Evolutionary conservation across 2,797 vertebrate species (phyloP).

Genomic region (Sebastes reedi): DNA sequence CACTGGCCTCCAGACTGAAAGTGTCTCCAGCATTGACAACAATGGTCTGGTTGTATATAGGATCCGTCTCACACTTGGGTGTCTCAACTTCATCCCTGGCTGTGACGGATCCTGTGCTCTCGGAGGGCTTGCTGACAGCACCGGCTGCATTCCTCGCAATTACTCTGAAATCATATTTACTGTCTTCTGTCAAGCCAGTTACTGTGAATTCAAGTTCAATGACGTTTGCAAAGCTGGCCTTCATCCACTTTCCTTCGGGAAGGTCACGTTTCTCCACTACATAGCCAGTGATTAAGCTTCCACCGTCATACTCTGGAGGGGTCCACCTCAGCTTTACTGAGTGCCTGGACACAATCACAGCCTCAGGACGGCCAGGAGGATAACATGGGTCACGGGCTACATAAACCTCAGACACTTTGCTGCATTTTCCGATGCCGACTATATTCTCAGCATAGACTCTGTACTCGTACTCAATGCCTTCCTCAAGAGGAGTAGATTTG

Average conservation of each 20-base stretch:
- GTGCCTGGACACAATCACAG: constrained; percentile 93
- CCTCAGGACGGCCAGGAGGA: constrained; percentile 92
- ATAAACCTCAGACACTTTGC: constrained; percentile 95
- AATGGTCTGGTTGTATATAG: constrained; percentile 93
- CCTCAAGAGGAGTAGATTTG: constrained; percentile 94
- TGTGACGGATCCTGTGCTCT: constrained; percentile 94
- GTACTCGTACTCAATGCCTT: constrained; percentile 98
- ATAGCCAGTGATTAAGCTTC: constrained; percentile 95
- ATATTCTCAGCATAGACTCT: constrained; percentile 97
- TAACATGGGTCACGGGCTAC: constrained; percentile 96
- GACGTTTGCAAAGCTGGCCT: constrained; percentile 95
- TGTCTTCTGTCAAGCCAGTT: constrained; percentile 92
- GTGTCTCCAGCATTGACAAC: constrained; percentile 94
- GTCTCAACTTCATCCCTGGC: constrained; percentile 97
- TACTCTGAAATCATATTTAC: constrained; percentile 97
- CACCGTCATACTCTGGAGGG: constrained; percentile 93
- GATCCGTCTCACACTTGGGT: constrained; percentile 93
- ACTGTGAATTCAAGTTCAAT: constrained; percentile 94
- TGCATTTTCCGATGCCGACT: constrained; percentile 94
- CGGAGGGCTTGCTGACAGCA: constrained; percentile 93
- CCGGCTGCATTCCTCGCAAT: constrained; percentile 97
- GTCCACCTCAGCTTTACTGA: constrained; percentile 94
- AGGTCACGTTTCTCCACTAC: constrained; percentile 96
- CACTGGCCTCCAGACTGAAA: constrained; percentile 92
- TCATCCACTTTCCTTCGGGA: constrained; percentile 99